Evolutionary conservation across 2,113 vertebrate genomes (phyloP).

Genomic region (Caranx ignobilis): DNA sequence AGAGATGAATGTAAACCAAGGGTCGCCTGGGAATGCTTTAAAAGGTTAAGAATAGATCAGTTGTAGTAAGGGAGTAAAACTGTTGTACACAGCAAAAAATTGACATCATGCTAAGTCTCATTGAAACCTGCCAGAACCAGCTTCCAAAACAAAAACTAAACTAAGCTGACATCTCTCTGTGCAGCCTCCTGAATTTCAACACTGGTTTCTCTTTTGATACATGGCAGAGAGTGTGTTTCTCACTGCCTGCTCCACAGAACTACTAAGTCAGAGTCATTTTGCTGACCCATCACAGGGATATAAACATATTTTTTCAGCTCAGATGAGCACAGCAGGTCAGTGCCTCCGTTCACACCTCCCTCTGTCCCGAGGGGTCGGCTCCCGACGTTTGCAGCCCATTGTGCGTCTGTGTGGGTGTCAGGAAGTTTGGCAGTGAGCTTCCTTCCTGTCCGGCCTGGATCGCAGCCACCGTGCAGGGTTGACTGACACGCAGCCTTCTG

Average conservation of each 20-base stretch:
- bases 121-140: background rate
- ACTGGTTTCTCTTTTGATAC: background rate
- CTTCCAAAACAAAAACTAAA: background rate
- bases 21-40: background rate
- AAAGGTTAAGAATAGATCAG: background rate
- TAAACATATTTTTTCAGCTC: constrained; percentile 62
- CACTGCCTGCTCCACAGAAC: background rate
- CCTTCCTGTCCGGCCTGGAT: constrained; percentile 75
- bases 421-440: constrained; percentile 81
- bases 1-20: background rate
- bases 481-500: constrained; percentile 69
- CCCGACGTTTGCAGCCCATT: constrained; percentile 63
- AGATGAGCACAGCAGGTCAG: constrained; percentile 51
- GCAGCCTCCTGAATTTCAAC: background rate
- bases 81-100: background rate
- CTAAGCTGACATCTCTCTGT: background rate
- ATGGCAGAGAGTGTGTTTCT: background rate
- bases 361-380: constrained; percentile 40
- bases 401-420: constrained; percentile 77
- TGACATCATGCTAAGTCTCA: background rate
- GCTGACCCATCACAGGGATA: constrained; percentile 53
- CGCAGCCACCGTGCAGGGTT: constrained; percentile 39
- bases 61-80: background rate
- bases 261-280: constrained; percentile 10
- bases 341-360: constrained; percentile 34